Conservation (phyloP, 2,797 vertebrate species). For the Taeniopygia guttata region DNA sequence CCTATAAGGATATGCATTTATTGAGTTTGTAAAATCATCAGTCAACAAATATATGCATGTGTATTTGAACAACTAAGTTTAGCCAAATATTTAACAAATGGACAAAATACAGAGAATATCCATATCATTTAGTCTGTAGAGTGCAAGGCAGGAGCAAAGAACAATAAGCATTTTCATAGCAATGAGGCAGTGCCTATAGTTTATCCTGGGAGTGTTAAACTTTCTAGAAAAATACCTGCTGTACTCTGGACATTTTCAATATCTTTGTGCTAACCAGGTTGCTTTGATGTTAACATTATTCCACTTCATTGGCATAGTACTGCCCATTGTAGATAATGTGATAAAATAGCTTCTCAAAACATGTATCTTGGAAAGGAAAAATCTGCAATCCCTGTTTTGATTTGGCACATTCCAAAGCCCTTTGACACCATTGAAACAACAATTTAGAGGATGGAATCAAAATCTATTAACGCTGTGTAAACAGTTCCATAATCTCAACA, state of each 20-base stretch:
- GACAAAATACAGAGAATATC: neutral
- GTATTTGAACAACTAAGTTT: neutral
- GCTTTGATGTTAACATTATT: neutral
- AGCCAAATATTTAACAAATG: neutral
- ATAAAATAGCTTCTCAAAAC: neutral
- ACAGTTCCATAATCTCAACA: neutral
- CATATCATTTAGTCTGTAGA: neutral
- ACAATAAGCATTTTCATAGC: neutral
- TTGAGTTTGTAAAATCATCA: neutral
- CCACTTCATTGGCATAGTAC: neutral
- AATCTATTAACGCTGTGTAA: neutral
- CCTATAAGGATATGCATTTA: neutral
- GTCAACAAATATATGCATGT: neutral
- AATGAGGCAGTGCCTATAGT: neutral
- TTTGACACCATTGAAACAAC: neutral
- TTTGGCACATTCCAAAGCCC: neutral
- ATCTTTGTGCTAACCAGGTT: neutral
- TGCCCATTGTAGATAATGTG: neutral
- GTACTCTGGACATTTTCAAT: neutral
- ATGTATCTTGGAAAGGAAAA: neutral
- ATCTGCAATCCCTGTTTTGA: neutral
- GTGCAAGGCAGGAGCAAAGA: neutral
- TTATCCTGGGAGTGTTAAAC: neutral
- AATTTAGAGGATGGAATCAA: neutral
- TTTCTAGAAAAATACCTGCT: neutral